A percentile compares a stretch with the other conserved stretches of the same genome.
Evolutionary conservation across 2,797 vertebrate genomes (phyloP).

Genomic region (Dryobates pubescens): DNA sequence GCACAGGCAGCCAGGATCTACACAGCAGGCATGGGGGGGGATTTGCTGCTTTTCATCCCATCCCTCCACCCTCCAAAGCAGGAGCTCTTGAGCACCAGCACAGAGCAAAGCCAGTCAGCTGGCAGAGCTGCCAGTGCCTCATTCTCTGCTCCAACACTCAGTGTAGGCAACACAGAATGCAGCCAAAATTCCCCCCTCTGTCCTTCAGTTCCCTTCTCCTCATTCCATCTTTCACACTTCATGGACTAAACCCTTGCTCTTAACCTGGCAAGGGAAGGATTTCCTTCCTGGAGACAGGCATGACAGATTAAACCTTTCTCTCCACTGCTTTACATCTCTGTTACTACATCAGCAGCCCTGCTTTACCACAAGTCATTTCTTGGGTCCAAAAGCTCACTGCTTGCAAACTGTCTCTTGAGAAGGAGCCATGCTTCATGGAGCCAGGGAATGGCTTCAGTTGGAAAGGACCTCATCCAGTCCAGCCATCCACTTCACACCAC

Average conservation of each 20-base stretch:
- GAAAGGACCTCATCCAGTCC: too few species aligned
- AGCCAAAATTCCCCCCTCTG: background rate
- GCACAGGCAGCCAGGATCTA: background rate
- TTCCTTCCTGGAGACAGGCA: conserved; percentile 39
- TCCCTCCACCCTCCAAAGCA: background rate
- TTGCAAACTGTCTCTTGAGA: background rate
- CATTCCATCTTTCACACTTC: conserved; percentile 25
- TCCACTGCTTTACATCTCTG: conserved; percentile 22
- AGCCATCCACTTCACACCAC: too few species aligned
- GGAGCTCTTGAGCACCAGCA: background rate
- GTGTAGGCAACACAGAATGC: fast-evolving
- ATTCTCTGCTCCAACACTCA: background rate
- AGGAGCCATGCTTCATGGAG: background rate
- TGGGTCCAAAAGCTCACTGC: background rate
- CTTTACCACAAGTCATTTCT: background rate
- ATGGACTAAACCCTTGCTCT: background rate
- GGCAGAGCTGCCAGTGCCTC: background rate
- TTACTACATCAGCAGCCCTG: conserved; percentile 1
- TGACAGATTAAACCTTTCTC: conserved; percentile 34
- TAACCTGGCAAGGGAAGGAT: conserved; percentile 11
- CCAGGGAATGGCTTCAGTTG: background rate
- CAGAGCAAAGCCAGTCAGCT: background rate
- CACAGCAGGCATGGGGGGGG: fast-evolving
- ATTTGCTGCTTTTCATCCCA: background rate
- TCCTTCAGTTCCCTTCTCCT: conserved; percentile 23